Conservation (phyloP, 2,113 vertebrate species). For the Cinclus mexicanus region DNA sequence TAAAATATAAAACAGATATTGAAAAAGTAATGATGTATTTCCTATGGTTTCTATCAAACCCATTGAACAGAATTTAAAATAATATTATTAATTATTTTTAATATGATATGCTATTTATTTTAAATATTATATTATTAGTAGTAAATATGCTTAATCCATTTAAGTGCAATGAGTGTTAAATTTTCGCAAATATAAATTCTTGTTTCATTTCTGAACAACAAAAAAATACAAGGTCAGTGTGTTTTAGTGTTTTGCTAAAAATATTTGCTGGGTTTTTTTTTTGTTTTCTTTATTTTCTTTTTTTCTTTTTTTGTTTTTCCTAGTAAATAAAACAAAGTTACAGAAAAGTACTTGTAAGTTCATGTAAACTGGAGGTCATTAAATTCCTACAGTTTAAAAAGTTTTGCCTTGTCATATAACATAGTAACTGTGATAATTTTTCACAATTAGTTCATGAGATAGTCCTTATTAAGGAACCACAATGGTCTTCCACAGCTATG, state of each 20-base stretch:
- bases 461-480: not conserved
- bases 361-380: not conserved
- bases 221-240: too few relatives aligned
- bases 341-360: not conserved
- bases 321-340: not conserved
- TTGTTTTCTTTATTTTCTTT: not conserved
- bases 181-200: not conserved
- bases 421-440: not conserved
- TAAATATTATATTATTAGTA: not conserved
- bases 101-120: not conserved
- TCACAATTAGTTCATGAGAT: not conserved
- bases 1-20: not conserved
- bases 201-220: not conserved
- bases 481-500: not conserved
- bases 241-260: not conserved
- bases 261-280: fast-evolving
- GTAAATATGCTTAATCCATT: not conserved
- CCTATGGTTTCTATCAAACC: not conserved
- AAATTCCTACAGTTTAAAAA: not conserved
- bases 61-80: not conserved
- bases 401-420: not conserved
- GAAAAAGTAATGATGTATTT: not conserved
- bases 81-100: not conserved
- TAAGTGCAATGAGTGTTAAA: not conserved
- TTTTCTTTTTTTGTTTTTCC: not conserved